phyloP scores from a whole-genome alignment of 2,888 invertebrate genomes.

The Timandra comae region DNA sequence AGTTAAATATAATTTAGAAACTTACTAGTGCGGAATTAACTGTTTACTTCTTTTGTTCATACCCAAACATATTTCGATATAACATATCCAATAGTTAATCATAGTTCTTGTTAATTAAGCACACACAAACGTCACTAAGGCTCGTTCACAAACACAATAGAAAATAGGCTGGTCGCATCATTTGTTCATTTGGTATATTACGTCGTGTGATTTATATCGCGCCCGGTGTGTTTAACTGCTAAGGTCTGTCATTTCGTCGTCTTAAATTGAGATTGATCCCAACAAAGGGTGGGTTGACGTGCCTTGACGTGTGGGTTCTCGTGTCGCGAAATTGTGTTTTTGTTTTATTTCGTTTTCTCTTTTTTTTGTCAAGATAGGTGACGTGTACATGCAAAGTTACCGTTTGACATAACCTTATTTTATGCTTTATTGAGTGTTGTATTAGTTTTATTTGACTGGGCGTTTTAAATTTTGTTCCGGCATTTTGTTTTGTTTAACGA shows the following conservation, averaged over 20 bases:
- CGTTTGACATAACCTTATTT: slow-evolving; percentile 30
- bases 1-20: no score
- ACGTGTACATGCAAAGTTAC: slow-evolving; percentile 32
- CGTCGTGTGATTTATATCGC: slow-evolving; percentile 67
- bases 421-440: slow-evolving; percentile 19
- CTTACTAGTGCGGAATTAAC: no score
- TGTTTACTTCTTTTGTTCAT: no score
- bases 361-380: slow-evolving; percentile 23
- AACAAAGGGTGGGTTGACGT: slow-evolving; percentile 49
- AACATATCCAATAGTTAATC: no score
- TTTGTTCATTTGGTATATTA: slow-evolving; percentile 71
- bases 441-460: neutral
- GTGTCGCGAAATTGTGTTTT: slow-evolving; percentile 51
- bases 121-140: slow-evolving; percentile 9
- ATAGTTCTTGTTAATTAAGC: no score
- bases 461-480: neutral
- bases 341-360: slow-evolving; percentile 42
- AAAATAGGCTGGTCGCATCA: slow-evolving; percentile 41
- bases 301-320: slow-evolving; percentile 28
- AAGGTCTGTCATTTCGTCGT: slow-evolving; percentile 69
- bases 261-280: slow-evolving; percentile 75
- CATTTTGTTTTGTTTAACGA: no score
- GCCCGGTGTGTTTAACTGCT: slow-evolving; percentile 74
- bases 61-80: no score
- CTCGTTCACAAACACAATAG: slow-evolving; percentile 13